phyloP scores from a whole-genome alignment of 2,113 vertebrate genomes.

The Lepus americanus region DNA sequence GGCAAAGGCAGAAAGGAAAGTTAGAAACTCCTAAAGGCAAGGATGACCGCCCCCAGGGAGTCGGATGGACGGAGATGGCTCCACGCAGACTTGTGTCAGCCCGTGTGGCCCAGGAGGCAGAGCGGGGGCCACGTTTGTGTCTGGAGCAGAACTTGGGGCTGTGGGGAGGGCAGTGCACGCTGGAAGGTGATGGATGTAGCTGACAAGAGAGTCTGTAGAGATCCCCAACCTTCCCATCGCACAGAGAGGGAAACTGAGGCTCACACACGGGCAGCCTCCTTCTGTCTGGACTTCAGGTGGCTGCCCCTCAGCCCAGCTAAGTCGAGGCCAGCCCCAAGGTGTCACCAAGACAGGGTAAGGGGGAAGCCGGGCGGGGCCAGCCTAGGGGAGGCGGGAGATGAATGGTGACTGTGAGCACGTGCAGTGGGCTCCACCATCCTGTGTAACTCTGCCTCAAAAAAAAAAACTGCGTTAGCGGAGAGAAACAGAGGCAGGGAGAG shows the following conservation, averaged over 20 bases:
- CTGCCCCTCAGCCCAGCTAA: background rate
- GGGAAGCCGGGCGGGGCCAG: rapidly evolving
- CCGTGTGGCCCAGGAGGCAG: too few relatives aligned
- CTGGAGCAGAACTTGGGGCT: background rate
- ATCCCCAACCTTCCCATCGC: background rate
- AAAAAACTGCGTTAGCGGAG: too few relatives aligned
- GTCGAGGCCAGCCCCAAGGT: background rate
- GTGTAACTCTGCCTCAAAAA: too few relatives aligned
- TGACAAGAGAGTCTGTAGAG: rapidly evolving
- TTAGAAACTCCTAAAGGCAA: background rate
- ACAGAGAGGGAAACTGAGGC: background rate
- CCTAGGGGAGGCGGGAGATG: background rate
- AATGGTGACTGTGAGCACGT: too few relatives aligned
- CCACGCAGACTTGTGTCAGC: too few relatives aligned
- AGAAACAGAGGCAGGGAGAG: too few relatives aligned
- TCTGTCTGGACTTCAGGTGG: background rate
- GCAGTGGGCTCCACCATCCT: too few relatives aligned
- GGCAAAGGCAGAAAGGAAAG: background rate
- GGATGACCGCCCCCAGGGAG: background rate
- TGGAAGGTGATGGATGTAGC: background rate
- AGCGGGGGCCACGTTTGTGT: rapidly evolving
- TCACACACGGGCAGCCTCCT: background rate
- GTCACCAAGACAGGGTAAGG: rapidly evolving
- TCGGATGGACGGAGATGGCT: rapidly evolving
- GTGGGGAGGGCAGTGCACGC: rapidly evolving